phyloP scores from a whole-genome alignment of 1,140 invertebrate species.

The Hydropsyche tenuis region DNA sequence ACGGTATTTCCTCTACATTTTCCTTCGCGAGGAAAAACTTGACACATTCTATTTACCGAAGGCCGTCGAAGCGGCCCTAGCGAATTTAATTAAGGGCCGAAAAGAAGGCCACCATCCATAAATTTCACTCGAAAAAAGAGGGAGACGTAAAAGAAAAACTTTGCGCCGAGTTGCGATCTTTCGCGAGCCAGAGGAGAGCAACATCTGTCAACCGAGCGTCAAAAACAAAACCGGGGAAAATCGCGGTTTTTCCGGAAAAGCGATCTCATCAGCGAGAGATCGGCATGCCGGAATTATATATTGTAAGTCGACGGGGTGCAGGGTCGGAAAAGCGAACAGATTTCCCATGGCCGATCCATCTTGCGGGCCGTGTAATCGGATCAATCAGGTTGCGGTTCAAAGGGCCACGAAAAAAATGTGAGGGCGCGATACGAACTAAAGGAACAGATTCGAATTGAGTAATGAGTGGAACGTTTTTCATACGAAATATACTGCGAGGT shows the following conservation, averaged over 20 bases:
- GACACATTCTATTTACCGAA: slow-evolving; percentile 17
- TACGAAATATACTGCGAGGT: neutral
- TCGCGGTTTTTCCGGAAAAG: slow-evolving; percentile 2
- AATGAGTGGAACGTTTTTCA: slow-evolving; percentile 8
- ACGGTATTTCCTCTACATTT: neutral
- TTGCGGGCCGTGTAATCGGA: neutral
- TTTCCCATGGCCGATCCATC: neutral
- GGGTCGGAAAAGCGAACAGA: neutral
- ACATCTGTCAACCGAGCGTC: slow-evolving; percentile 36
- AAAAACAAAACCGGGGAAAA: slow-evolving; percentile 12
- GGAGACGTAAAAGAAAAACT: neutral
- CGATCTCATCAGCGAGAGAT: neutral
- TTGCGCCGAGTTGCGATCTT: too few relatives aligned
- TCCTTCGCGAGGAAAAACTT: neutral
- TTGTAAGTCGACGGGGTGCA: too few relatives aligned
- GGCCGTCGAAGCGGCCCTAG: slow-evolving; percentile 1
- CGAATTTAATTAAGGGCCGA: slow-evolving; percentile 33
- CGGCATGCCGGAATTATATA: too few relatives aligned
- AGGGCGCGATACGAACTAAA: too few relatives aligned
- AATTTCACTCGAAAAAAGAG: slow-evolving; percentile 13
- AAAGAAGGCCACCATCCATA: slow-evolving; percentile 32
- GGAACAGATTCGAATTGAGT: neutral
- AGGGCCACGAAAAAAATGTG: neutral
- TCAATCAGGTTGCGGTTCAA: neutral
- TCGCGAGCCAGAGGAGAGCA: neutral